Evolutionary conservation across 2,888 invertebrate species (phyloP).

Genomic region (Cyaniris semiargus): DNA sequence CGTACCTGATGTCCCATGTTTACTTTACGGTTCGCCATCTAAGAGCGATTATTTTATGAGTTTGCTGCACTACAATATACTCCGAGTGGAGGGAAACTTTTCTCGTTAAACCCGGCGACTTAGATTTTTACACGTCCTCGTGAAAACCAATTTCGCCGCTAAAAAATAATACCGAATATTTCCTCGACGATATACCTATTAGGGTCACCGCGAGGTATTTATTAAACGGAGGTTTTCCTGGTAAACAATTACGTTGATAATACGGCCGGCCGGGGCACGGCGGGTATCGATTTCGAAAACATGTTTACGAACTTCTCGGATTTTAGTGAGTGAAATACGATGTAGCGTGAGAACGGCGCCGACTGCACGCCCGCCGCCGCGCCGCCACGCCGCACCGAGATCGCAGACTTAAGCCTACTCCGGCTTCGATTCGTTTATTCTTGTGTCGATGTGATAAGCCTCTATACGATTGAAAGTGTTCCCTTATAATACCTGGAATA

Average conservation of each 20-base stretch:
- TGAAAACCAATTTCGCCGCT: neutral
- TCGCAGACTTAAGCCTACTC: constrained; percentile 43
- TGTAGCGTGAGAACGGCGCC: constrained; percentile 45
- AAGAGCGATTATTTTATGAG: neutral
- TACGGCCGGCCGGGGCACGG: constrained; percentile 54
- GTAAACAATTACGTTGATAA: constrained; percentile 56
- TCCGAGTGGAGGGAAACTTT: neutral
- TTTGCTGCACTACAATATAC: neutral
- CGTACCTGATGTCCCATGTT: constrained; percentile 17
- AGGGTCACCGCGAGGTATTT: constrained; percentile 19
- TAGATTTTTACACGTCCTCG: constrained; percentile 4
- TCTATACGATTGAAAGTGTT: constrained; percentile 38
- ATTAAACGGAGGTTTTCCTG: constrained; percentile 33
- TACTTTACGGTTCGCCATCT: constrained; percentile 11
- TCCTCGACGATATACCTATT: neutral
- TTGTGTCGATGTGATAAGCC: constrained; percentile 42
- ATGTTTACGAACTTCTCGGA: constrained; percentile 63
- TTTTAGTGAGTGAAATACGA: constrained; percentile 59
- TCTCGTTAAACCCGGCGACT: neutral
- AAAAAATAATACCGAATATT: constrained; percentile 17
- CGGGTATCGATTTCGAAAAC: constrained; percentile 65
- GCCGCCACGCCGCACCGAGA: constrained; percentile 14
- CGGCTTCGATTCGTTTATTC: constrained; percentile 43
- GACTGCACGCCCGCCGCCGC: constrained; percentile 38
- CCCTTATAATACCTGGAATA: constrained; percentile 30